Base-by-base conservation (phyloP, 2,113 vertebrate genomes). In the Spea multiplicata region DNA sequence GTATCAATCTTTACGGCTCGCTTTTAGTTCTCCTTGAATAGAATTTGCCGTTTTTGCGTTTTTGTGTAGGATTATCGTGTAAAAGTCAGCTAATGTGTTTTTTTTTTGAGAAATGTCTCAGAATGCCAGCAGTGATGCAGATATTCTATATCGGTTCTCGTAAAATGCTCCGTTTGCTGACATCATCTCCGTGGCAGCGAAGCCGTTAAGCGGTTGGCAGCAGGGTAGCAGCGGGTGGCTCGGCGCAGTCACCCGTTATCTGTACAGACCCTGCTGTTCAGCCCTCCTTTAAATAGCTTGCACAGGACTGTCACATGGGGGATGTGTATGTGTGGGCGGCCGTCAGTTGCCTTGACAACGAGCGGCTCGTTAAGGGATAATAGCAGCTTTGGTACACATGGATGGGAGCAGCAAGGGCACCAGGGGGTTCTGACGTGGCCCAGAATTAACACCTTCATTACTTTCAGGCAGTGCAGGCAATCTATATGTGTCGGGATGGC, bases 311-410 rank as follows among this genome's bases (percentile, higher is more conserved):
- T 74, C 71, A 80, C 71, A 74, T 74, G 78, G 78, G 76, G 70
- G 77, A 73, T 73, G 77, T 79, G 77, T 74, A 49, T 73, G 78
- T 68, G 78, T 80, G 78, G 78, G 78, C n/a, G 78, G 78, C 71
- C 55, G 30, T 50, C 71, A 67, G 78, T 80, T 80, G 53, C 78
- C 71, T 14, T 68, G 64, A 49, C 71, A 80, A 80, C 78, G 16
- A 80, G 50, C 57, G 45, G 69, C 78, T 80, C 65, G 78, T 80
- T 80, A 80, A 74, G 53, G 78, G 78, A 80, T 80, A 80, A 80
- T 80, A 80, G 71, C 78, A 80, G 71, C 78, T 80, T 80, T 52
- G 45, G 78, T 80, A 80, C 65, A 74, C 71, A 74, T 74, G 78
- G 78, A 68, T 74, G 64, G 78, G 71, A 68, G 71, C 62, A 59